Percentiles rank a stretch among this genome's conserved stretches.
These are phyloP conservation scores for Amphimallon solstitiale DNA, from an alignment of 2,888 invertebrate genomes.

Conservation along the genomic window DNA sequence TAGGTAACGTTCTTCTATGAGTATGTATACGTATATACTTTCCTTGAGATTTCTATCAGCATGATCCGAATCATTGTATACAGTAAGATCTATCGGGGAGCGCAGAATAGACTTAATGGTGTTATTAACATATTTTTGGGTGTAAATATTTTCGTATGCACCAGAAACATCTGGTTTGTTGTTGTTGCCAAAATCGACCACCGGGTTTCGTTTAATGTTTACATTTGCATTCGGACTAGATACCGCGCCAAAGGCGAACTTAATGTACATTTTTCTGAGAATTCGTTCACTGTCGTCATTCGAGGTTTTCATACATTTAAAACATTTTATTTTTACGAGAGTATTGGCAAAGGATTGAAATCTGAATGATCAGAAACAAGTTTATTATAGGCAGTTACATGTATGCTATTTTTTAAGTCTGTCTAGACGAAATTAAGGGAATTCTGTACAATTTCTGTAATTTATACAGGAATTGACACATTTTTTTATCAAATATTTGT, in stretches of 20 bases:
- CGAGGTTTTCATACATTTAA: no score
- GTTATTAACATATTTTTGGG: slow-evolving; percentile 11
- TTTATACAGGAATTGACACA: no score
- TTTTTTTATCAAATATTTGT: no score
- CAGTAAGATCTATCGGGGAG: no score
- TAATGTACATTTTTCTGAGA: not conserved
- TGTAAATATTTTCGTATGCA: slow-evolving; percentile 20
- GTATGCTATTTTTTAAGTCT: no score
- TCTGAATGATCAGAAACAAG: not conserved
- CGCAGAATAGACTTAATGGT: not conserved
- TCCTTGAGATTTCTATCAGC: no score
- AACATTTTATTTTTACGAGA: not conserved
- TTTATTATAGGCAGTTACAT: not conserved
- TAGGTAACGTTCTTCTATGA: no score
- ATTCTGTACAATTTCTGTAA: no score
- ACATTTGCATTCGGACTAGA: not conserved
- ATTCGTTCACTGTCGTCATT: no score
- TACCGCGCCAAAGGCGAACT: slow-evolving; percentile 1
- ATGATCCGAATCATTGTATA: no score
- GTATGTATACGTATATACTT: no score
- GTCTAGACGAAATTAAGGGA: no score
- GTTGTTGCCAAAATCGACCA: slow-evolving; percentile 22
- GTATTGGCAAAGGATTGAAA: not conserved
- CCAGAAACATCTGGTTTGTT: slow-evolving; percentile 16
- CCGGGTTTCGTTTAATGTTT: slow-evolving; percentile 5